Base-by-base conservation (phyloP, 2,888 invertebrate species). In the Malthinus flaveolus region DNA sequence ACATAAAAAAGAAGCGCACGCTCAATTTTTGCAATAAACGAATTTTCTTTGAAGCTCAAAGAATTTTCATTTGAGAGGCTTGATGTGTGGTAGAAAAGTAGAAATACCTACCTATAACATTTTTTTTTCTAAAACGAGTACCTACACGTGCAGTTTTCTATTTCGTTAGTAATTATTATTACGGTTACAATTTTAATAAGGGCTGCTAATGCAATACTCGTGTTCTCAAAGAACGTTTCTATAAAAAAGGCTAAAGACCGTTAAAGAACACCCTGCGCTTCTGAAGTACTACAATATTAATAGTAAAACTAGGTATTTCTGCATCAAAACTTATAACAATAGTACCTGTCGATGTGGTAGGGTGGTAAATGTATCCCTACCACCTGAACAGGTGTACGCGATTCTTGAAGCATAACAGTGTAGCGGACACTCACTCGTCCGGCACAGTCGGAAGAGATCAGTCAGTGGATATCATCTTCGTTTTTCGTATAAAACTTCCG, bases 381-480 rank as follows among this genome's bases (percentile, higher is more conserved):
- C 71, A 73, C 72, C 59, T 69, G 67, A 76, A 78, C 78, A 78
- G 78, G 78, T 78, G 78, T 75, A 78, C 75, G 76, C 76, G 74
- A 73, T 75, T 78, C 78, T 76, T 78, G 78, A 78, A 78, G 77
- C 78, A 78, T 77, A 78, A 78, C 78, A 78, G 74, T 68, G 72
- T 72, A 72, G 68, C 73, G 73, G 72, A 74, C 78, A 78, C 74
- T 78, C 78, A 78, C 77, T 78, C 77, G 78, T 75, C 78, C 78
- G 78, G 77, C 76, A 78, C 77, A 78, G 77, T 78, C 77, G 75
- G 72, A 73, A 73, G 73, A 71, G 74, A 75, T 74, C 74, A 74
- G 72, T 72, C 67, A 65, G 65, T 65, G 66, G 71, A 53, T 57
- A 49, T 36, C 56, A 57, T 61, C 63, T 46, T 61, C 56, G 31